Conservation (phyloP, 2,113 vertebrate genomes). For the Numenius arquata region DNA sequence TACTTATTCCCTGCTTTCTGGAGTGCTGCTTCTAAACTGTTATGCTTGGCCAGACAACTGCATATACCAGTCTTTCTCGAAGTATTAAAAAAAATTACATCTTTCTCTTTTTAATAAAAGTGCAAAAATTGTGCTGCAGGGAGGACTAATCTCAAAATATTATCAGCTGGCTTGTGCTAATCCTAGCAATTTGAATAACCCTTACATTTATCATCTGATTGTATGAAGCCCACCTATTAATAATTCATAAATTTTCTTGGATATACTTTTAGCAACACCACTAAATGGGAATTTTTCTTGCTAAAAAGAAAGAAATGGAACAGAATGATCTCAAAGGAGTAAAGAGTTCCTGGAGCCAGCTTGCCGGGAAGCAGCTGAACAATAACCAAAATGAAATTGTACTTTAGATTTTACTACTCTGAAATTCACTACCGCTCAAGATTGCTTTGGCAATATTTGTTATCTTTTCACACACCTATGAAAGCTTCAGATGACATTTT, state of each 20-base stretch:
- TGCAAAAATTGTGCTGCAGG: neutral
- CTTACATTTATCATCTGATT: neutral
- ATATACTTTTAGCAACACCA: neutral
- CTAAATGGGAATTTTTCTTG: neutral
- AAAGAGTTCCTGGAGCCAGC: neutral
- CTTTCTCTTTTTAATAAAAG: neutral
- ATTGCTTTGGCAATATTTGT: neutral
- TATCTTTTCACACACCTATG: neutral
- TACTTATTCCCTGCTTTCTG: neutral
- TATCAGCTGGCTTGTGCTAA: neutral
- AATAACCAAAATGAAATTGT: neutral
- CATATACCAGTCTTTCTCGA: neutral
- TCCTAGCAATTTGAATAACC: neutral
- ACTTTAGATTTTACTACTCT: neutral
- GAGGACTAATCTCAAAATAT: neutral
- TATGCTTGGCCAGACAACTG: neutral
- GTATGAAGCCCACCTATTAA: neutral
- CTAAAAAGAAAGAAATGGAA: neutral
- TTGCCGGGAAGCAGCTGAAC: neutral
- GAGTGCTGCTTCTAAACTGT: neutral
- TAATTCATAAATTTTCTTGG: conserved; percentile 7
- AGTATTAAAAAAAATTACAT: neutral
- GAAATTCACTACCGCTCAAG: neutral
- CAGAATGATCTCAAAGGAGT: neutral
- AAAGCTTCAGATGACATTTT: neutral